Conservation (phyloP, 2,797 vertebrate species). For the Pteronotus mesoamericanus region DNA sequence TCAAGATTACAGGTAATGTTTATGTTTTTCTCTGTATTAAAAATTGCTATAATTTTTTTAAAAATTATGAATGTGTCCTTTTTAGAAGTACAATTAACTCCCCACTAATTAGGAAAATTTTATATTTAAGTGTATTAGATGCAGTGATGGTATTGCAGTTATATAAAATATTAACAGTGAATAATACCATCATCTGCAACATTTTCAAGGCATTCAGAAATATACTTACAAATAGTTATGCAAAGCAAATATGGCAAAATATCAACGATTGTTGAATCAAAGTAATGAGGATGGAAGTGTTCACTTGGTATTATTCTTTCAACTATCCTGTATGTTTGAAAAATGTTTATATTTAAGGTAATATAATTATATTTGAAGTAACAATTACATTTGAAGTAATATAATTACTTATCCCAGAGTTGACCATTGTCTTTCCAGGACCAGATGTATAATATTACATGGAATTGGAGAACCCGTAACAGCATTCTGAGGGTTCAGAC, state of each 20-base stretch:
- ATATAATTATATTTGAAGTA: background rate
- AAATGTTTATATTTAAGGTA: background rate
- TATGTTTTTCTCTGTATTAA: background rate
- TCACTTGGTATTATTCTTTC: background rate
- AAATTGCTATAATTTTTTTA: background rate
- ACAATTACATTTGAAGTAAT: background rate
- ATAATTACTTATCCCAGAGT: background rate
- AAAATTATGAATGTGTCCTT: background rate
- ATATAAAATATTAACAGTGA: background rate
- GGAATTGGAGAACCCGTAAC: background rate
- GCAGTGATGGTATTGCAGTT: background rate
- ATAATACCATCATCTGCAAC: background rate
- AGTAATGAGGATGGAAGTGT: background rate
- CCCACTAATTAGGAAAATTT: background rate
- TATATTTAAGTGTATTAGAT: background rate
- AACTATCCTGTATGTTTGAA: background rate
- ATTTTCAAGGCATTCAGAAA: background rate
- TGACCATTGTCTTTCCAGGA: background rate
- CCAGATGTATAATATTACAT: background rate
- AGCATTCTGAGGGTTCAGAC: background rate
- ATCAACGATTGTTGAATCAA: background rate
- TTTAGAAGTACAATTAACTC: background rate
- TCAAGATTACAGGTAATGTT: background rate
- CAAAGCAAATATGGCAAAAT: background rate
- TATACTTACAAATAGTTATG: background rate